Percentiles rank a stretch among this genome's conserved stretches.
phyloP scores from a whole-genome alignment of 2,113 vertebrate species.

The Charina bottae region DNA sequence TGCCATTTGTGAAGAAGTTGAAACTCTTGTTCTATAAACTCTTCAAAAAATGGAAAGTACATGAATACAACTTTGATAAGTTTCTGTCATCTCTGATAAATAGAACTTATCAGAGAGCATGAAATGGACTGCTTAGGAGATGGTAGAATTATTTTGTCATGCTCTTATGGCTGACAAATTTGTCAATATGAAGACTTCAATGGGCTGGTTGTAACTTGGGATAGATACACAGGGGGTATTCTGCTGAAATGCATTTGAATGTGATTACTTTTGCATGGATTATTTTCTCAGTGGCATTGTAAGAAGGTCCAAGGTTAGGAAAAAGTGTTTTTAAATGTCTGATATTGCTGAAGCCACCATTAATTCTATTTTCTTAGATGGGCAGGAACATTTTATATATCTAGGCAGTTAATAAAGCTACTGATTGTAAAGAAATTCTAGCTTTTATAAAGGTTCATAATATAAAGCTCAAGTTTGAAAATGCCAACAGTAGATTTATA shows the following conservation, averaged over 20 bases:
- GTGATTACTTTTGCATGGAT: not conserved
- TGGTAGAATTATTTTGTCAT: constrained; percentile 15
- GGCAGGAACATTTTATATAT: not conserved
- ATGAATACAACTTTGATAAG: not conserved
- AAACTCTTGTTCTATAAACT: not conserved
- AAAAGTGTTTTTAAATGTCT: not conserved
- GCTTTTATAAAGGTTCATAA: not conserved
- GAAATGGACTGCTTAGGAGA: constrained; percentile 5
- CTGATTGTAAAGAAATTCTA: not conserved
- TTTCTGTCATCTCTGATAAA: constrained; percentile 29
- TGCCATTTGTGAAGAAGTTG: not conserved
- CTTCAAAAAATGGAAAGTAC: not conserved
- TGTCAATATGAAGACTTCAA: constrained; percentile 14
- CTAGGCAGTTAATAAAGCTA: not conserved
- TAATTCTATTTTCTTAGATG: not conserved
- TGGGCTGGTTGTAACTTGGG: constrained; percentile 11
- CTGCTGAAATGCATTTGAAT: not conserved
- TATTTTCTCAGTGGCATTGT: constrained; percentile 12
- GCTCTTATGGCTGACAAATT: constrained; percentile 2
- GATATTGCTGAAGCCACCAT: not conserved
- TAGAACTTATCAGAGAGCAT: constrained; percentile 1
- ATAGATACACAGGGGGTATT: constrained; percentile 1
- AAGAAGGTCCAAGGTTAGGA: constrained; percentile 8
- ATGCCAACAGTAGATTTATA: not conserved
- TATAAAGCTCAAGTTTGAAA: not conserved